Percentiles rank a stretch among this genome's conserved stretches.
These are phyloP conservation scores for Lasiurus borealis DNA, from an alignment of 2,113 vertebrate genomes.

Conservation along the genomic window DNA sequence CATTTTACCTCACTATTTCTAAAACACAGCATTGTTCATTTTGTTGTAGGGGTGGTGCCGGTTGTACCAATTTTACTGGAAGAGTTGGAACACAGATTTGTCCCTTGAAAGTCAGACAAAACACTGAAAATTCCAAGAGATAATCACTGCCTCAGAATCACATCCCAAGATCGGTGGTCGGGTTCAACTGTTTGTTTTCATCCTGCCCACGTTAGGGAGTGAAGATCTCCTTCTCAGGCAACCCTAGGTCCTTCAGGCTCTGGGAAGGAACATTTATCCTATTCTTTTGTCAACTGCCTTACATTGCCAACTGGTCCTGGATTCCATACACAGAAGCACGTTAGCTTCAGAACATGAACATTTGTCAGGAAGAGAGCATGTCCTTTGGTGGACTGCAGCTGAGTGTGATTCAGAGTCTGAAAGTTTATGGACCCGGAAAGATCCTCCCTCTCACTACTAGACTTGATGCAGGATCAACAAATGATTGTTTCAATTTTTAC, in stretches of 20 bases:
- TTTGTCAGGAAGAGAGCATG: not conserved
- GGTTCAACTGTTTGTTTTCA: not conserved
- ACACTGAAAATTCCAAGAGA: not conserved
- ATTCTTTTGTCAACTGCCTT: not conserved
- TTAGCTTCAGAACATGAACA: not conserved
- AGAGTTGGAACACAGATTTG: not conserved
- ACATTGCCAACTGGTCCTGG: not conserved
- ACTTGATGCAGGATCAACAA: not conserved
- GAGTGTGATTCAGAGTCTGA: not conserved
- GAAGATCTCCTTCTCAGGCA: not conserved
- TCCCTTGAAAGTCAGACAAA: not conserved
- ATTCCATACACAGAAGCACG: not conserved
- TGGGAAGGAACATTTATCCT: not conserved
- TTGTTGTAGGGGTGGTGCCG: not conserved
- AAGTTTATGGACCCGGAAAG: not conserved
- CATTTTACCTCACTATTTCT: not conserved
- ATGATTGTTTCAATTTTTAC: not conserved
- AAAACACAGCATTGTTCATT: not conserved
- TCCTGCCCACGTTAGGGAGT: not conserved
- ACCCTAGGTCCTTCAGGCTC: not conserved
- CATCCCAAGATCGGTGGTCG: accelerated
- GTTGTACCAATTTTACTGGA: not conserved
- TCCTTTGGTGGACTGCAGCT: not conserved
- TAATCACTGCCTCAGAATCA: not conserved
- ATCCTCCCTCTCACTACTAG: not conserved